Percentiles rank a stretch among this genome's conserved stretches.
These are phyloP conservation scores for Acleris laterana DNA, from an alignment of 2,888 invertebrate species.

Conservation along the genomic window DNA sequence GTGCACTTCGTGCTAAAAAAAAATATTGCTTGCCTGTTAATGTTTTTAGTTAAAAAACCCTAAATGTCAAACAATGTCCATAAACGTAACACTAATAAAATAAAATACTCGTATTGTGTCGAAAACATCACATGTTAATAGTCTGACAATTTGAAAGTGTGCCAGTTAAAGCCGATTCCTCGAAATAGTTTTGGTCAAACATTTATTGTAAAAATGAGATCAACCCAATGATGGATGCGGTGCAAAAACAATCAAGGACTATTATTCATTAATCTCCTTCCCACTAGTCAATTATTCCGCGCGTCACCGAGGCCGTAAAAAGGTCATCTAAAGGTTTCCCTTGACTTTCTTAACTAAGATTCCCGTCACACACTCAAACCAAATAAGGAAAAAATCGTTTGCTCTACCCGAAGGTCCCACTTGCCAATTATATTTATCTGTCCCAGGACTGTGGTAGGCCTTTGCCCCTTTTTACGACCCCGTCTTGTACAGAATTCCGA, in stretches of 20 bases:
- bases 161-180: no score
- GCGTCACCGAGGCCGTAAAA: slow-evolving; percentile 33
- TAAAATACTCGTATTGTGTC: no score
- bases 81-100: background rate
- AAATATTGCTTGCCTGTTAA: no score
- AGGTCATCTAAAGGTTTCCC: slow-evolving; percentile 29
- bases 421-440: slow-evolving; percentile 58
- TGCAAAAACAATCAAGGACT: no score
- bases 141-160: no score
- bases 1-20: no score
- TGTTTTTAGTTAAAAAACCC: background rate
- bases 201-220: no score
- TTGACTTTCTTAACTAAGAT: slow-evolving; percentile 28
- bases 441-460: slow-evolving; percentile 54
- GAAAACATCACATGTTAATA: no score
- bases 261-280: background rate
- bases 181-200: no score
- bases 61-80: background rate
- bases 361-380: slow-evolving; percentile 32
- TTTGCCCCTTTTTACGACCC: slow-evolving; percentile 51
- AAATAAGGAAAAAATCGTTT: slow-evolving; percentile 37
- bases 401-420: slow-evolving; percentile 36
- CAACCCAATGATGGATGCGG: no score
- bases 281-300: slow-evolving; percentile 7
- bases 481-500: slow-evolving; percentile 46